Conservation (phyloP, 1,140 invertebrate genomes). For the Leptoteleia sp. region DNA sequence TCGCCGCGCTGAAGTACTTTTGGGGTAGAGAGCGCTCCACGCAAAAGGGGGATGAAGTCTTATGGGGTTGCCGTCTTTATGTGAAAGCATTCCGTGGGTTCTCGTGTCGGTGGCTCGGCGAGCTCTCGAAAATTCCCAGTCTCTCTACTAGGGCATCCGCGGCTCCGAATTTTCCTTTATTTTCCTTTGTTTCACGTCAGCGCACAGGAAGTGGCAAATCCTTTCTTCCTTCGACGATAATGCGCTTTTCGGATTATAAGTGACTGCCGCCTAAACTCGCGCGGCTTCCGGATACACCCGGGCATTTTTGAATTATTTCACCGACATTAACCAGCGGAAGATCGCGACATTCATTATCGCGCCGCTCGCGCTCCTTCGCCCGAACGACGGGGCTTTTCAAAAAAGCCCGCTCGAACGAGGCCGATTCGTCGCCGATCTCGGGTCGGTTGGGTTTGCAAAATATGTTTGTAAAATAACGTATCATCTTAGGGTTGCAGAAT, state of each 20-base stretch:
- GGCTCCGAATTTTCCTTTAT: constrained; percentile 67
- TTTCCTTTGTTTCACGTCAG: constrained; percentile 68
- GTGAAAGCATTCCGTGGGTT: constrained; percentile 77
- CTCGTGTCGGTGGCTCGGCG: constrained; percentile 73
- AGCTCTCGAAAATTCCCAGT: constrained; percentile 72
- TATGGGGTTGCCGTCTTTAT: constrained; percentile 75
- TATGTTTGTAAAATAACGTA: too few relatives aligned
- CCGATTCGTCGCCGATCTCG: too few relatives aligned
- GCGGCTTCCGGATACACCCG: constrained; percentile 58
- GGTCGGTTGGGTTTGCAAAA: too few relatives aligned
- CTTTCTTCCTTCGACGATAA: constrained; percentile 67
- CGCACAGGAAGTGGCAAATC: constrained; percentile 67
- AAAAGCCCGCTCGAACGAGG: too few relatives aligned
- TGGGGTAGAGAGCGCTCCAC: constrained; percentile 70
- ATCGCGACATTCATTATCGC: constrained; percentile 48
- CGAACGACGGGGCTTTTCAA: too few relatives aligned
- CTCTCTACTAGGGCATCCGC: constrained; percentile 62
- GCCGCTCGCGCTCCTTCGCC: constrained; percentile 15
- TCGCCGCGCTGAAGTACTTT: constrained; percentile 66
- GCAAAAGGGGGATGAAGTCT: constrained; percentile 77
- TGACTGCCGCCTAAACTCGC: constrained; percentile 63
- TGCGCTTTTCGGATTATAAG: constrained; percentile 69
- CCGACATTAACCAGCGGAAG: constrained; percentile 34
- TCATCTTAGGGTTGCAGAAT: too few relatives aligned
- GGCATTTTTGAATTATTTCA: constrained; percentile 65